phyloP scores from a whole-genome alignment of 2,113 vertebrate species.

The Galemys pyrenaicus region DNA sequence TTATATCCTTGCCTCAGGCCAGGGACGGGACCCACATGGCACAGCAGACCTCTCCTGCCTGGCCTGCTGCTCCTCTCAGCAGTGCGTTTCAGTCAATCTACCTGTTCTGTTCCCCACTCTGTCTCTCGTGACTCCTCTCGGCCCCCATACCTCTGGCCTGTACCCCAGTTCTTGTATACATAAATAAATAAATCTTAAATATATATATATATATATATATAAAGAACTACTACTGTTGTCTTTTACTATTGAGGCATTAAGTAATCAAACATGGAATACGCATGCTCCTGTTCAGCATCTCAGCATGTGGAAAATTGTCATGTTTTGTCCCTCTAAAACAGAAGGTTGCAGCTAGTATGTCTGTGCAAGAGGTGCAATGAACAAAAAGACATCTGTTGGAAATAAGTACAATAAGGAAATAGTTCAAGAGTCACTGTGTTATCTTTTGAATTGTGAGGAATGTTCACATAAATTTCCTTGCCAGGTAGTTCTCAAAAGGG shows the following conservation, averaged over 20 bases:
- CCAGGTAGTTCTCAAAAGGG: conserved; percentile 52
- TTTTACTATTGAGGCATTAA: neutral
- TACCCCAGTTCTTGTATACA: no score
- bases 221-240: neutral
- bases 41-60: no score
- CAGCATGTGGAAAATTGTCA: conserved; percentile 35
- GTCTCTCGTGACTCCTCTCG: no score
- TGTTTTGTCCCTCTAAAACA: conserved; percentile 66
- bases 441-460: neutral
- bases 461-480: conserved; percentile 34
- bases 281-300: neutral
- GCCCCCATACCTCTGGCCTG: no score
- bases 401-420: conserved; percentile 56
- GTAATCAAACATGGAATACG: conserved; percentile 35
- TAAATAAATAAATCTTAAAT: no score
- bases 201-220: no score
- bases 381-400: conserved; percentile 75
- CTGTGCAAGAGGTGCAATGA: conserved; percentile 70
- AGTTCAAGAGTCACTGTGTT: conserved; percentile 25
- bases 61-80: no score
- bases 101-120: no score
- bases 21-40: no score
- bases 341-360: conserved; percentile 69
- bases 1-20: no score
- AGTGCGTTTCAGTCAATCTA: no score